A percentile compares a stretch with the other conserved stretches of the same genome.
Conservation (phyloP, 2,113 vertebrate genomes). For the Fregetta grallaria region DNA sequence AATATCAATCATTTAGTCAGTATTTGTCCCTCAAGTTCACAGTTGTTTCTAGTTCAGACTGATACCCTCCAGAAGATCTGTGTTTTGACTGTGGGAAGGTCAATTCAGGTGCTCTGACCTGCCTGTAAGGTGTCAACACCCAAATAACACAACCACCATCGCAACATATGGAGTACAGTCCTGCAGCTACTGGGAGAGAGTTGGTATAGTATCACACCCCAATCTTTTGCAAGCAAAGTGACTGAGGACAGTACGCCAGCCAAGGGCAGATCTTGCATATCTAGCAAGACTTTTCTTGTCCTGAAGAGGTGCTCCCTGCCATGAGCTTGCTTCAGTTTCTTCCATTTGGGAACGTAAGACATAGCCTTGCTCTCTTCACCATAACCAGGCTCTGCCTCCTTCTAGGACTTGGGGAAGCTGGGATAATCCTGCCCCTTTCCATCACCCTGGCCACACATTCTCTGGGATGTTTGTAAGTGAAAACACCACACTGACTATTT, state of each 20-base stretch:
- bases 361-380: neutral
- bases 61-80: neutral
- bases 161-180: rapidly evolving
- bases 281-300: neutral
- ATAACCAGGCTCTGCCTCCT: neutral
- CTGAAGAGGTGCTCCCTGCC: neutral
- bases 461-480: neutral
- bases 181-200: neutral
- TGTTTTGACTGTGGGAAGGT: neutral
- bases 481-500: neutral
- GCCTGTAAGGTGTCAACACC: neutral
- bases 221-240: neutral
- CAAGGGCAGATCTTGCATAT: neutral
- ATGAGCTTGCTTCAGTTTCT: neutral
- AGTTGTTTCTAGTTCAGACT: neutral
- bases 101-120: neutral
- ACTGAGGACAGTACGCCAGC: neutral
- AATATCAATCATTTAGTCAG: neutral
- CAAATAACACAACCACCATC: neutral
- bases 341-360: neutral
- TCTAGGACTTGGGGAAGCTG: neutral
- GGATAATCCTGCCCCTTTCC: neutral
- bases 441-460: neutral
- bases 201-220: neutral
- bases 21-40: neutral